These are phyloP conservation scores for Pachycephala philippinensis DNA, from an alignment of 2,113 vertebrate genomes.

Conservation along the genomic window DNA sequence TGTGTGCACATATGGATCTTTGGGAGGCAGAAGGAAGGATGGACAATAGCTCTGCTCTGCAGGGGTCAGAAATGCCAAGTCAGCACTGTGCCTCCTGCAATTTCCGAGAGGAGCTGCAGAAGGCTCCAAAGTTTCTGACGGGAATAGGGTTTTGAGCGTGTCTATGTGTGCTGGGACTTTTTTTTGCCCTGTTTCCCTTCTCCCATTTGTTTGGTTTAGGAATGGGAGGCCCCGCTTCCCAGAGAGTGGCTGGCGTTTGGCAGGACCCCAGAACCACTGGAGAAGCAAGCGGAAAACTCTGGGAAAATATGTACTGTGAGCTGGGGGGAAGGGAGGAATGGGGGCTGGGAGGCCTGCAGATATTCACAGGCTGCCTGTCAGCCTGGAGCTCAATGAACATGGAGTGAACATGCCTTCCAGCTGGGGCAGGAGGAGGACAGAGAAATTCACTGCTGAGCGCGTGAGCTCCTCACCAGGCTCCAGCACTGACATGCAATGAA, in stretches of 20 bases:
- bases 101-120: constrained; percentile 23
- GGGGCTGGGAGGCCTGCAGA: constrained; percentile 24
- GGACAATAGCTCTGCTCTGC: neutral
- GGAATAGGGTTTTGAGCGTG: neutral
- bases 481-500: neutral
- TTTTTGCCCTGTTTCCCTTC: neutral
- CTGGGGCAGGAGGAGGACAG: neutral
- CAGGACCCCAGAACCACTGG: constrained; percentile 52
- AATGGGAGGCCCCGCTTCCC: constrained; percentile 45
- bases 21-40: neutral
- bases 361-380: constrained; percentile 44
- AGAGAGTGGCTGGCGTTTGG: constrained; percentile 58
- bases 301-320: constrained; percentile 57
- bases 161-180: neutral
- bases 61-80: constrained; percentile 37
- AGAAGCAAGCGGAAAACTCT: constrained; percentile 61
- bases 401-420: neutral
- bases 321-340: constrained; percentile 9
- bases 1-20: accelerated
- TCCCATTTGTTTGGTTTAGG: constrained; percentile 60
- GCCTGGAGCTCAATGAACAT: neutral
- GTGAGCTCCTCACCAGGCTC: accelerated
- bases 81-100: constrained; percentile 15
- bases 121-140: neutral
- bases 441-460: neutral